Evolutionary conservation across 2,113 vertebrate genomes (phyloP), one percentile per base, ranked within the genome.

Genomic region (Cochlearius cochlearius): DNA sequence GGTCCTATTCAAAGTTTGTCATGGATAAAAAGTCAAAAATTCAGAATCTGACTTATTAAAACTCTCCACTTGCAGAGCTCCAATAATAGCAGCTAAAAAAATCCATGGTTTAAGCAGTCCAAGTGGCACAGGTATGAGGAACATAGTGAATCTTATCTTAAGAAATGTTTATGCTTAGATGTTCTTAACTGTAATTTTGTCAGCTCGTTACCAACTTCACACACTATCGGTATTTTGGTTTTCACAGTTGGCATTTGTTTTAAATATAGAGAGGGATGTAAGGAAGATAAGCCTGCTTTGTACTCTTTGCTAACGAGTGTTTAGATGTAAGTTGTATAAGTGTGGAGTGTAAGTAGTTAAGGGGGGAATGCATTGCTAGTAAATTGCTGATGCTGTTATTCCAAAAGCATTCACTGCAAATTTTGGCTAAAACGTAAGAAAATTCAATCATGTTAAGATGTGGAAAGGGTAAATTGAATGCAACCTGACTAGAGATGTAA

Each of bases 241-340:
- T 95, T 96, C 89, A 79, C 76, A 77, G 76, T 71, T 94, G 81
- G 38, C 29, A 43, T 84, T 95, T 87, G 11, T 88, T 89, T 96
- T 75, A 74, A 85, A 43, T 92, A 39, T 27, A 56, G 69, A 9
- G 34, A 92, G 30, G 20, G 14, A 38, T 72, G 25, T 62, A 72
- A 75, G 49, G 53, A 81, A 81, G 30, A 84, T 74, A 59, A 92
- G 11, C 34, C 38, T 60, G 32, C 63, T 81, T 81, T 89, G 68
- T 87, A 3, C 55, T 84, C 38, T 62, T 68, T 71, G 23, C 58
- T 62, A 53, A 25, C 0, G 1, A 56, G 15, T 36, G 13, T 26
- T 93, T 72, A 86, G 56, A 18, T 72, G 3, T 39, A 86, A 76
- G 29, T 62, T 59, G 26, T 68, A 3, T 22, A 74, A 84, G 20